Conservation (phyloP, 2,888 invertebrate genomes). For the Pinctada fucata region DNA sequence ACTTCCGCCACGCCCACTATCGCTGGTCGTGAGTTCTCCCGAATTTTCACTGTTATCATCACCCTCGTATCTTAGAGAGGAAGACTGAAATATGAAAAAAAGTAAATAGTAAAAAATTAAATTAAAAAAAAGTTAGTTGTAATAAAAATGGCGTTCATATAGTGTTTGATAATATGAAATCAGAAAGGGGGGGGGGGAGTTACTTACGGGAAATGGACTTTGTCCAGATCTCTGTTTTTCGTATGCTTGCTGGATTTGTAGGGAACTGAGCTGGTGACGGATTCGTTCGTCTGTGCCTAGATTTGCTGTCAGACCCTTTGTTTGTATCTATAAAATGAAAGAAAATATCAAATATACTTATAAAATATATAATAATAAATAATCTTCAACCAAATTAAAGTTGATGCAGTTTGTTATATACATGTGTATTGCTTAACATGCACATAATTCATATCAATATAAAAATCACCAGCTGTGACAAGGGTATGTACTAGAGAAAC, state of each 20-base stretch:
- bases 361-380: no score
- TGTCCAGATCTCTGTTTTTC: background rate
- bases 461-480: no score
- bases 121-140: background rate
- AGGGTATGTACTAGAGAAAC: no score
- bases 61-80: constrained; percentile 13
- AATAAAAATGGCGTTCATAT: no score
- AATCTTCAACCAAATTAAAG: no score
- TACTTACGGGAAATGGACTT: background rate
- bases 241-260: constrained; percentile 20
- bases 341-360: background rate
- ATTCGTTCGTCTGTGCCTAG: constrained; percentile 20
- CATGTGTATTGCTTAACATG: no score
- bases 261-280: constrained; percentile 26
- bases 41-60: constrained; percentile 37
- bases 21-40: constrained; percentile 38
- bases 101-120: background rate
- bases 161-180: no score
- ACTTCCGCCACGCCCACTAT: constrained; percentile 41
- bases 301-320: constrained; percentile 26
- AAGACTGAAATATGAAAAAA: constrained; percentile 4
- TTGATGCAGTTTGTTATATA: no score
- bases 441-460: no score
- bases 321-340: background rate
- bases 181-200: background rate